These are phyloP conservation scores for Aselliscus stoliczkanus DNA, from an alignment of 2,797 vertebrate genomes.

Conservation along the genomic window DNA sequence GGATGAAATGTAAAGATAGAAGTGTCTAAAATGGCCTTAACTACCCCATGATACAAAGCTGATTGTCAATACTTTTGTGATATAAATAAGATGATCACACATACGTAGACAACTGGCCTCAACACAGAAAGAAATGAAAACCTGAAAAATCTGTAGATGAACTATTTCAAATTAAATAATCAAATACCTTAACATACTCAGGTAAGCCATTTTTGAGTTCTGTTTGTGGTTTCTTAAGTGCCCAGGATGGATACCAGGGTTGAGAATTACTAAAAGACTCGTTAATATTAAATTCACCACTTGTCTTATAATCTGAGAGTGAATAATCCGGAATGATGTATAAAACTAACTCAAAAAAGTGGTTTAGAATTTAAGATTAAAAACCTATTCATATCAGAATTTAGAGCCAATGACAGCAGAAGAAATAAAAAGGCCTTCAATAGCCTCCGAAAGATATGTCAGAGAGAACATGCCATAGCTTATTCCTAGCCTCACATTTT, in stretches of 20 bases:
- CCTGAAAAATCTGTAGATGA: background rate
- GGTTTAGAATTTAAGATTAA: background rate
- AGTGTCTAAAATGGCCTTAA: background rate
- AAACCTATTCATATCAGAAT: background rate
- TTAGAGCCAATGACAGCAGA: background rate
- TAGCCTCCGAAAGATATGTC: background rate
- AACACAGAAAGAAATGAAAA: background rate
- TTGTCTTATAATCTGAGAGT: background rate
- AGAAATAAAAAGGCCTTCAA: background rate
- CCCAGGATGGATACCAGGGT: background rate
- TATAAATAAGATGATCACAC: background rate
- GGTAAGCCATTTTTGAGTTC: background rate
- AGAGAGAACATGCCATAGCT: background rate
- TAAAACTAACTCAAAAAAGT: slow-evolving; percentile 15
- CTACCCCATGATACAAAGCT: background rate
- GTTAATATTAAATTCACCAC: background rate
- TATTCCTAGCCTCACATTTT: slow-evolving; percentile 4
- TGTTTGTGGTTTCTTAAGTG: background rate
- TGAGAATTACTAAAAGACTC: background rate
- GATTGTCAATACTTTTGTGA: background rate
- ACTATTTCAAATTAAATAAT: slow-evolving; percentile 4
- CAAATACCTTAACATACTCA: slow-evolving; percentile 16
- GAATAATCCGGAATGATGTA: background rate
- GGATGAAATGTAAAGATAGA: background rate
- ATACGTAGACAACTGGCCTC: background rate